Evolutionary conservation across 2,888 invertebrate genomes (phyloP).

Genomic region (Allolobophora icterica): DNA sequence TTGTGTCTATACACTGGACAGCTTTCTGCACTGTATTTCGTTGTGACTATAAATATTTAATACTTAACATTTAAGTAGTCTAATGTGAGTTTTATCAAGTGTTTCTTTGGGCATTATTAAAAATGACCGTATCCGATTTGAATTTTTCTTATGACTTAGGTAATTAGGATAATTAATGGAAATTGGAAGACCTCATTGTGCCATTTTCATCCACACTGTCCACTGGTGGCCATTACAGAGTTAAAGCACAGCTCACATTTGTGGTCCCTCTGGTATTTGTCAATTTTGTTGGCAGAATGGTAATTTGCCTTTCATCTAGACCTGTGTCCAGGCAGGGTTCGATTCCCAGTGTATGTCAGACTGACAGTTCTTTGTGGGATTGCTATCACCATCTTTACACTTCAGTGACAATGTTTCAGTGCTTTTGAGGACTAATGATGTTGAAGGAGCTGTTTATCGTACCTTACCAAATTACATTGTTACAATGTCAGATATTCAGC

Average conservation of each 20-base stretch:
- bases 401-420: background rate
- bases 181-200: background rate
- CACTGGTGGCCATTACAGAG: no score
- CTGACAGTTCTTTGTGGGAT: background rate
- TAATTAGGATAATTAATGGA: conserved; percentile 4
- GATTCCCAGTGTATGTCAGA: background rate
- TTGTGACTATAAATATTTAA: background rate
- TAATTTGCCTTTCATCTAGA: no score
- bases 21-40: background rate
- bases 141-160: background rate
- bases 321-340: no score
- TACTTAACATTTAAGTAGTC: background rate
- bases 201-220: background rate
- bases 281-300: no score
- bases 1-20: background rate
- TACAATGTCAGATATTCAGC: background rate
- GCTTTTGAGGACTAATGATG: no score
- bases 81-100: background rate
- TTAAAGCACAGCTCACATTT: background rate
- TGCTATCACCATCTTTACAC: background rate
- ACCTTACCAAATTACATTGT: background rate
- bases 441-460: background rate
- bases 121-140: no score
- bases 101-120: background rate
- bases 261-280: background rate